These are phyloP conservation scores for Chlamydotis undulata DNA, from an alignment of 2,113 vertebrate genomes.

Conservation along the genomic window DNA sequence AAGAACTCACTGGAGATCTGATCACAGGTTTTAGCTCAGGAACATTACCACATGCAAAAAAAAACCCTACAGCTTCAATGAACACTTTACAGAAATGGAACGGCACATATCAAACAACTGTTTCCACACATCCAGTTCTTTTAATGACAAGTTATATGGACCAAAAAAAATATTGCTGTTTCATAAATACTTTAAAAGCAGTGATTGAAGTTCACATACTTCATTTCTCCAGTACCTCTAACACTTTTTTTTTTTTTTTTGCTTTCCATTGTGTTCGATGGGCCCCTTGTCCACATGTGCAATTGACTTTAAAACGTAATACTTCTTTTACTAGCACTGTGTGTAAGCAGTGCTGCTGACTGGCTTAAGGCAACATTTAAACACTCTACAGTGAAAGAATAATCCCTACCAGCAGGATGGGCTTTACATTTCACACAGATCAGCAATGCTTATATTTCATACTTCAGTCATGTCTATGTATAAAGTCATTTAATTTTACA, in stretches of 20 bases:
- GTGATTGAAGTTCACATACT: background rate
- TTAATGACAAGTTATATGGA: background rate
- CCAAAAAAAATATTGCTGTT: background rate
- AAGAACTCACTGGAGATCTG: background rate
- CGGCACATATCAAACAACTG: background rate
- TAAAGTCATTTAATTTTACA: conserved; percentile 55
- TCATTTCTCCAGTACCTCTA: background rate
- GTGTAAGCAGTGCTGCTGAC: background rate
- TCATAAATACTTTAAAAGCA: background rate
- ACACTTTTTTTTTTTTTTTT: background rate
- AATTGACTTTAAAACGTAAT: background rate
- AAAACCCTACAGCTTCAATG: background rate
- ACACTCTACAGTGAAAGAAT: background rate
- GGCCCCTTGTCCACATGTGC: background rate
- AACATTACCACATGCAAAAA: background rate
- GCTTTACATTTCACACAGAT: conserved; percentile 22
- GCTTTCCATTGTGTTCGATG: background rate
- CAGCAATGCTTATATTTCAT: background rate
- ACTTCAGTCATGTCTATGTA: conserved; percentile 32
- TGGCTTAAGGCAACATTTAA: background rate
- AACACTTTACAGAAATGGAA: background rate
- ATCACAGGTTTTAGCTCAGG: background rate
- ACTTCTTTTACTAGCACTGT: background rate
- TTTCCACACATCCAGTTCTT: background rate
- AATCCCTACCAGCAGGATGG: background rate